Evolutionary conservation across 2,888 invertebrate species (phyloP), one percentile per base, ranked within the genome.

Genomic region (Drosophila suboccidentalis): DNA sequence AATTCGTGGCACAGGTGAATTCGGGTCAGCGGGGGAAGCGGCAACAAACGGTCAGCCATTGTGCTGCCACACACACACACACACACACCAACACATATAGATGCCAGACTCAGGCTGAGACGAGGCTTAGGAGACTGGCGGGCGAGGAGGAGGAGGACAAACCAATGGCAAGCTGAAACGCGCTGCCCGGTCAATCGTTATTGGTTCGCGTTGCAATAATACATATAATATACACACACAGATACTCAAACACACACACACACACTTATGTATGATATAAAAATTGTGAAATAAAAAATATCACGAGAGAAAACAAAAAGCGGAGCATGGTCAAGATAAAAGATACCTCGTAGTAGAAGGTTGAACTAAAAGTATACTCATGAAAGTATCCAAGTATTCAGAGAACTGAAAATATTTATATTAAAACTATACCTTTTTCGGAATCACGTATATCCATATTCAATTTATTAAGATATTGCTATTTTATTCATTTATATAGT

Each of bases 201-300:
- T 91, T 91, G 91, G 91, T 91, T 91, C 91, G 87, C 89, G 87
- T 79, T 83, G 87, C 87, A 89, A 89, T 90, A 87, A 90, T 90
- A 90, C 58, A 63, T 91, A 86, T 89, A 81, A 87, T 86, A 88
- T 61, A 57, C 17, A 65, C 36, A 54, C 71, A 85, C 78, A 85
- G 63, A 57, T 58, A 61, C 41, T 55, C 60, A 55, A 50, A 71
- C 46, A 47, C 46, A 44, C 64, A 62, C 53, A 39, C 59, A 71
- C 39, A 46, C 43, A 76, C 76, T 65, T 70, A 63, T 54, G 64
- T 68, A 63, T 81, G 66, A 79, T 78, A 82, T 89, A 84, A 84
- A 89, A 84, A 88, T 89, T 85, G 83, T 78, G 71, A 87, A 88
- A 78, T 87, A 78, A 76, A 89, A 87, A 76, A 82, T 76, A 81